Evolutionary conservation across 2,888 invertebrate species (phyloP).

Genomic region (Flexamia atlantica): DNA sequence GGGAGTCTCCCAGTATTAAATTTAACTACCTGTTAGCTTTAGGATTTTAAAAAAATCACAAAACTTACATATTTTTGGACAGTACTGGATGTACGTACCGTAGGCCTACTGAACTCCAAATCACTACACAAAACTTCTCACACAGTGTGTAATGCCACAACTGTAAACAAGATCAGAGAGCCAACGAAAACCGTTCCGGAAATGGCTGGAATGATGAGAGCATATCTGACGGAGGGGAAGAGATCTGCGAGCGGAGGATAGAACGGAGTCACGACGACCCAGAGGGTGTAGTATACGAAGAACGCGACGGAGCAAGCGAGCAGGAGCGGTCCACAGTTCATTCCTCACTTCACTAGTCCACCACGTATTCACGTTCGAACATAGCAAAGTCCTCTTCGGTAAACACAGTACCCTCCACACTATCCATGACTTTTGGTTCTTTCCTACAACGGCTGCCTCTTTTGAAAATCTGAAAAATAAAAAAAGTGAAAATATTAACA

Average conservation of each 20-base stretch:
- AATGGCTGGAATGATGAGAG: conserved; percentile 79
- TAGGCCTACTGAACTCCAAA: background rate
- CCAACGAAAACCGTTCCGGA: conserved; percentile 82
- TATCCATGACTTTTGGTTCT: conserved; percentile 79
- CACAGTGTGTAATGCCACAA: conserved; percentile 64
- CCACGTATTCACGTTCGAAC: conserved; percentile 82
- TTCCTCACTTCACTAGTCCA: conserved; percentile 69
- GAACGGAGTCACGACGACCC: conserved; percentile 84
- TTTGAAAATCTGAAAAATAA: conserved; percentile 74
- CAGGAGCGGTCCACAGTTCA: conserved; percentile 77
- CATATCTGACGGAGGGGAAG: conserved; percentile 79
- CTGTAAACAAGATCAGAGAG: conserved; percentile 81
- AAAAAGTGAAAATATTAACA: too few relatives aligned
- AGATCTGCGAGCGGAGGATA: conserved; percentile 77
- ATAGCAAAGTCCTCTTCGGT: conserved; percentile 83
- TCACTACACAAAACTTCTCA: background rate
- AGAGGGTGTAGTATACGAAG: conserved; percentile 80
- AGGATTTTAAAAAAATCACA: too few relatives aligned
- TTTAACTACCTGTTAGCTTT: too few relatives aligned
- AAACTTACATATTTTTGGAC: too few relatives aligned
- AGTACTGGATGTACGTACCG: background rate
- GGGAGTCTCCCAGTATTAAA: too few relatives aligned
- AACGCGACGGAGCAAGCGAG: conserved; percentile 77
- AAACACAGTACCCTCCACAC: conserved; percentile 80
- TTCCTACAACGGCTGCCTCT: conserved; percentile 82